phyloP scores from a whole-genome alignment of 2,113 vertebrate species.

The Megatriorchis doriae region DNA sequence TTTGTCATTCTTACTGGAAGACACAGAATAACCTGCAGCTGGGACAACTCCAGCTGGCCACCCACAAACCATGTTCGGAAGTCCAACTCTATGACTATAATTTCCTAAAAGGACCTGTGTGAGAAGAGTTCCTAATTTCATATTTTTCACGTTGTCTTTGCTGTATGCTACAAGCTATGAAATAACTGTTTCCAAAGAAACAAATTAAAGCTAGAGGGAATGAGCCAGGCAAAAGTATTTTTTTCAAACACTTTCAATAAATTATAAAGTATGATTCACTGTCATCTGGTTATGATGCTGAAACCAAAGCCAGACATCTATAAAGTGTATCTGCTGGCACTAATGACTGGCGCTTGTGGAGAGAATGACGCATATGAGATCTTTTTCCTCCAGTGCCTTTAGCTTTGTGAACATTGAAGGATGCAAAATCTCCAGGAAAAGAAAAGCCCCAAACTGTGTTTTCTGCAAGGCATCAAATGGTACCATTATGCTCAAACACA shows the following conservation, averaged over 20 bases:
- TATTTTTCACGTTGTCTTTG: background rate
- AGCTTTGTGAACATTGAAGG: background rate
- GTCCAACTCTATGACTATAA: background rate
- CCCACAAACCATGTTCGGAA: background rate
- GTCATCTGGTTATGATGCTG: constrained; percentile 19
- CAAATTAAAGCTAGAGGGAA: background rate
- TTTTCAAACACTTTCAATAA: background rate
- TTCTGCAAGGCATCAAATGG: background rate
- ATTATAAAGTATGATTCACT: background rate
- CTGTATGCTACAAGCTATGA: background rate
- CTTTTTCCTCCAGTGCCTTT: background rate
- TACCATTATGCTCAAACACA: background rate
- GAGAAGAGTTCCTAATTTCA: background rate
- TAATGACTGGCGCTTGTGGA: background rate
- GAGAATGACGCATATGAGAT: background rate
- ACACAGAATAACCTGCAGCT: background rate
- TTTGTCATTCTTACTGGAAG: background rate
- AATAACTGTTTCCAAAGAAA: background rate
- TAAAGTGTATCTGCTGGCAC: constrained; percentile 20
- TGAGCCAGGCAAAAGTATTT: background rate
- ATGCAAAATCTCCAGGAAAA: background rate
- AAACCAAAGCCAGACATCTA: constrained; percentile 20
- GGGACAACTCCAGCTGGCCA: background rate
- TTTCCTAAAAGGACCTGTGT: background rate
- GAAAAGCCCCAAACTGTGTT: background rate